Base-by-base conservation (phyloP, 2,888 invertebrate genomes). In the Noctua comes region DNA sequence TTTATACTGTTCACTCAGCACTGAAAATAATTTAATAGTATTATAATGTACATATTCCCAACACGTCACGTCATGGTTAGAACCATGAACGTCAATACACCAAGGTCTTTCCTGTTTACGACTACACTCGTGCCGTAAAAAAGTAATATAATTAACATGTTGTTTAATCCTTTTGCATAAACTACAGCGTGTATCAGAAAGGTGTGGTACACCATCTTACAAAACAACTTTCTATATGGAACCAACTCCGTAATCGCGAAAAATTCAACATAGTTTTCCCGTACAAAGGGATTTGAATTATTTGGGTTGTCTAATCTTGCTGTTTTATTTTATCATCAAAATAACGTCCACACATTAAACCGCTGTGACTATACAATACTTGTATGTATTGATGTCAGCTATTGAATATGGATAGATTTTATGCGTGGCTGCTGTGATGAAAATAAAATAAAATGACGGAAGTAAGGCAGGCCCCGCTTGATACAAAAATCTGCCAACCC, bases 101-200 rank as follows among this genome's bases (percentile, higher is more conserved):
- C 46, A 75, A 84, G 48, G 70, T 48, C 36, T 79, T 75, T 80
- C 68, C 76, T 80, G 76, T 83, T 84, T 71, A 80, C 79, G 62
- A 65, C 18, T 65, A 54, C 16, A 57, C 46, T 31, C 11, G 4
- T 27, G 31, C n/a, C 54, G 43, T 68, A 71, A 79, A 71, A 77
- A 70, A 71, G n/a, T 43, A 69, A 57, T 43, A 48, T 57, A 48
- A 27, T 48, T 73, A 71, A 36, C 10, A 48, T 81, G 51, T 46
- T 18, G 18, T 62, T 4, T 11, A 18, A 66, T 51, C 4, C 31
- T 73, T 73, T 24, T 64, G 7, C 40, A 21, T 62, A 68, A 1
- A n/a, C 16, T 57, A 64, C 18, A 21, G 62, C 18, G 8, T 31
- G 62, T 31, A 31, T 62, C 21, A 31, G 21, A 62, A 62, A 31